Base-by-base conservation (phyloP, 2,888 invertebrate species). In the Prosopocoilus inquinatus region DNA sequence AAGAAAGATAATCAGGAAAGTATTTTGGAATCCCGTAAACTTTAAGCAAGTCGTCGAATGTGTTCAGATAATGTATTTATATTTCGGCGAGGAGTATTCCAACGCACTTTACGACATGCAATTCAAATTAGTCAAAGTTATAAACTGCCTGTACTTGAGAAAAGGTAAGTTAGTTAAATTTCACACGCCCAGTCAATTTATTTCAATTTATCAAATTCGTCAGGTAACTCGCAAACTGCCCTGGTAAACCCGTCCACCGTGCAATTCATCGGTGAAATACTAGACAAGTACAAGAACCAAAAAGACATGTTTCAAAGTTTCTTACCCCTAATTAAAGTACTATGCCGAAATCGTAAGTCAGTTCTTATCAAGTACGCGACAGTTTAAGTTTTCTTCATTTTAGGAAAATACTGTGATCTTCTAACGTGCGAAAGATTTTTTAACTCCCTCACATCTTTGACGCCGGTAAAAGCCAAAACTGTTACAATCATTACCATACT, bases 281-380 rank as follows among this genome's bases (percentile, higher is more conserved):
- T 53, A 20, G 51, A 47, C 15, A 51, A 59, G 38, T 44, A 48
- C 32, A 53, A 45, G 20, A 35, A 33, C 9, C 55, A 58, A 33
- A 58, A 51, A 34, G 63, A 63, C 15, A 53, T 61, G 11, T 55
- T 57, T 13, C 55, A 51, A 43, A 34, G 50, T 9, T 33, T 65
- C 47, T 44, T 65, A 46, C 58, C 61, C 7, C 44, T 66, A 5
- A 53, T 65, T 15, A 65, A 64, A 60, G 46, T 61, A 33, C 33
- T 67, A 3, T 62, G 64, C 38, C 55, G 59, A 47, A 64, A 62
- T 47, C 62, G 66, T 67, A 59, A 58, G 65, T 61, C 35, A 11
- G 7, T 2, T 12, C 11, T 43, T n/a, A 28, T 12, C 16, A 28
- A 39, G 20, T 11, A 1, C 2, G 35, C 34, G 36, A 20, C 15